Base-by-base conservation (phyloP, 2,113 vertebrate genomes). In the Indicator indicator region DNA sequence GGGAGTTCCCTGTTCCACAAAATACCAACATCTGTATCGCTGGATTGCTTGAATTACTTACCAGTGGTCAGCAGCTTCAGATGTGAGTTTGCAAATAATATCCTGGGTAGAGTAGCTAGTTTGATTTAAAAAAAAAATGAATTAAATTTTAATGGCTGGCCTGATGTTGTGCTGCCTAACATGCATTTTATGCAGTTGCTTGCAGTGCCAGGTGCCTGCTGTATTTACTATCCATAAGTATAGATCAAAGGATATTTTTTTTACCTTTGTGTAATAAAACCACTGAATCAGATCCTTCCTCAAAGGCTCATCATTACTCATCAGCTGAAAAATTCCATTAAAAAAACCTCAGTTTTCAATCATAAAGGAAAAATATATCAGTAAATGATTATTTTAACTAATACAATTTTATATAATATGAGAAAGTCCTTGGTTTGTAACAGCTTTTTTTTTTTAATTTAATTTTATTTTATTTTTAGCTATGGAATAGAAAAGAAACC, bases 61-160 rank as follows among this genome's bases (percentile, higher is more conserved):
- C 54, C 32, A 24, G 33, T n/a, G 46, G 18, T 55, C 52, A 19
- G 27, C n/a, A 63, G 30, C 50, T 83, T 86, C 64, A 73, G 56
- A 16, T 1, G 2, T 63, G 30, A 68, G 16, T 64, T 88, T n/a
- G 7, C 10, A 40, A 55, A 12, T 2, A 4, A 6, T 30, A 5
- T 65, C 5, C 26, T 36, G 1, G 0, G 5, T 30, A 32, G 33
- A 54, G 15, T 3, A 5, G 2, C 38, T 48, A 17, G 30, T 64
- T 15, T 60, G n/a, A n/a, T 65, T 78, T 4, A 48, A 48, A 48
- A 50, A 50, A 50, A 23, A 11, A 50, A n/a, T n/a, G n/a, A 50
- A 50, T 21, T 23, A 23, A 50, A 50, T 21, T 55, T 40, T 7
- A 40, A 73, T 32, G 13, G 1, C 12, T 74, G 4, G 55, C 1